Evolutionary conservation across 37 sponge, comb jelly and placozoan species (phyloP).

Genomic region (Eunapius fragilis): DNA sequence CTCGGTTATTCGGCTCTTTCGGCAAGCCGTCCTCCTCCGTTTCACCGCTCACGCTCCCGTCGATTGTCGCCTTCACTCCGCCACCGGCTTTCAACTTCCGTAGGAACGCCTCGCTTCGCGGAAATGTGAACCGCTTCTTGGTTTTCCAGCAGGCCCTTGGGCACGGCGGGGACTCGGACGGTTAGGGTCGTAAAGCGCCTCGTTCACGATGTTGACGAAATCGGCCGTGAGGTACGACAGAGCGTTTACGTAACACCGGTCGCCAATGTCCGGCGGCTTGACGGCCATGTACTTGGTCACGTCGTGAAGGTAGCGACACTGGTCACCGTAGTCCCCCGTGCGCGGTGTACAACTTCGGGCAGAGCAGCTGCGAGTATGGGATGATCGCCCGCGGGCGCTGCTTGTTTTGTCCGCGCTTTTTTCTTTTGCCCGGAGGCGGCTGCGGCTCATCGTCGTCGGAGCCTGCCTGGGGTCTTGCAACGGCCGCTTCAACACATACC

Average conservation of each 20-base stretch:
- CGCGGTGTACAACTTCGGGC: slow-evolving; percentile 42
- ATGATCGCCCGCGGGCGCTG: slow-evolving; percentile 60
- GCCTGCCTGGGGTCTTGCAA: background rate
- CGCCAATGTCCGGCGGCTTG: slow-evolving; percentile 85
- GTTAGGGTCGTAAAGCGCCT: slow-evolving; percentile 30
- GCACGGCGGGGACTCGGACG: slow-evolving; percentile 2
- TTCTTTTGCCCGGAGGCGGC: slow-evolving; percentile 57
- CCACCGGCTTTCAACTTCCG: slow-evolving; percentile 8
- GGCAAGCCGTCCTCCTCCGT: background rate
- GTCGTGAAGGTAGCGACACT: slow-evolving; percentile 86
- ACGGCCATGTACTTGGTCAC: slow-evolving; percentile 44
- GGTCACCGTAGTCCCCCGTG: slow-evolving; percentile 68
- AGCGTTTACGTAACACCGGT: slow-evolving; percentile 67
- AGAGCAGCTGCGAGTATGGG: slow-evolving; percentile 60
- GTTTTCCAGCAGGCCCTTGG: slow-evolving; percentile 57
- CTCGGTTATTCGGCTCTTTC: slow-evolving; percentile 4
- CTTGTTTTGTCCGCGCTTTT: slow-evolving; percentile 89
- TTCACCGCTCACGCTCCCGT: background rate
- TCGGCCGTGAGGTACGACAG: slow-evolving; percentile 70
- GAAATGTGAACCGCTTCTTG: slow-evolving; percentile 53
- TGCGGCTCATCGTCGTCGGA: background rate
- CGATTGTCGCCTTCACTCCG: background rate
- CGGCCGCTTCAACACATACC: background rate
- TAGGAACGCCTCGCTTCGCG: slow-evolving; percentile 37
- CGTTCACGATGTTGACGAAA: slow-evolving; percentile 53